A percentile compares a stretch with the other conserved stretches of the same genome.
Conservation (phyloP, 2,113 vertebrate genomes). For the Xiphophorus hellerii region DNA sequence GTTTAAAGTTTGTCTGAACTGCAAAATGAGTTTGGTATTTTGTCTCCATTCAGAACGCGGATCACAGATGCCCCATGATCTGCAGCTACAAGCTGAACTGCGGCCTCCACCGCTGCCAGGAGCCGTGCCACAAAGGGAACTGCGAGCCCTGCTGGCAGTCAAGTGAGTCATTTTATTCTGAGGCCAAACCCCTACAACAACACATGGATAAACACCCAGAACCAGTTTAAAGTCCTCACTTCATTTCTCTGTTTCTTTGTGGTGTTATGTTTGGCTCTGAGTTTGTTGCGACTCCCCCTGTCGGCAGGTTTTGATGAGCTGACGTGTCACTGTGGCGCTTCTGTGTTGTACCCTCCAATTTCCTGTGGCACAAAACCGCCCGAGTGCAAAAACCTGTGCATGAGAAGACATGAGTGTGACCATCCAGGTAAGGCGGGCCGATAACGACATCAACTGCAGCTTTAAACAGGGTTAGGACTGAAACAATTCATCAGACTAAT, state of each 20-base stretch:
- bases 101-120: conserved; percentile 95
- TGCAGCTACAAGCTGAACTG: conserved; percentile 97
- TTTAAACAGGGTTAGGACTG: too few relatives aligned
- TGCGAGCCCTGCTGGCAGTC: conserved; percentile 98
- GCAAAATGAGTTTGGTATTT: background rate
- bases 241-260: conserved; percentile 8
- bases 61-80: conserved; percentile 93
- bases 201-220: background rate
- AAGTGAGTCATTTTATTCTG: conserved; percentile 81
- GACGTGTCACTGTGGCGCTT: conserved; percentile 92
- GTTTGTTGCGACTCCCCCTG: conserved; percentile 2
- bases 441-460: background rate
- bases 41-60: conserved; percentile 78
- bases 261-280: conserved; percentile 7
- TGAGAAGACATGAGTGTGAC: conserved; percentile 91
- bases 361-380: conserved; percentile 95
- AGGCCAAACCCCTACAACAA: conserved; percentile 17
- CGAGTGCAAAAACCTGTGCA: conserved; percentile 93
- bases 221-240: background rate
- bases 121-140: conserved; percentile 94
- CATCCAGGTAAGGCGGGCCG: conserved; percentile 86
- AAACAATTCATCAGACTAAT: too few relatives aligned
- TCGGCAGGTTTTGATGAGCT: conserved; percentile 94
- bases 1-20: background rate
- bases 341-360: conserved; percentile 93